Conservation (phyloP, 2,888 invertebrate species). For the Hypselothyrea guttata region DNA sequence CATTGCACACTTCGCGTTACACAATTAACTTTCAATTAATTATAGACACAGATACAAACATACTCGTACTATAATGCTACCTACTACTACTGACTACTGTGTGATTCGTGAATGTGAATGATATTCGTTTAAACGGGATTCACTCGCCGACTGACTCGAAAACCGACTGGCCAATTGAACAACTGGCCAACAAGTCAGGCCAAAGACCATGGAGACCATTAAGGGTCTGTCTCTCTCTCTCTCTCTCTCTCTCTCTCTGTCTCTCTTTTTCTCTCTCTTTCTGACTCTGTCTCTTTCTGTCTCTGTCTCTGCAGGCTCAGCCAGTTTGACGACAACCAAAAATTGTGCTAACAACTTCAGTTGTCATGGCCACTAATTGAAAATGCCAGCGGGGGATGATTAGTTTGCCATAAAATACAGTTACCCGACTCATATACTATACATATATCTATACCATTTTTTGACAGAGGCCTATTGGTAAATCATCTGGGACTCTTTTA, state of each 20-base stretch:
- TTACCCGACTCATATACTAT: constrained; percentile 1
- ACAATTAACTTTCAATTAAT: constrained; percentile 51
- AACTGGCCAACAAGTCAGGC: constrained; percentile 9
- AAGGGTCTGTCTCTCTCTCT: too few species aligned
- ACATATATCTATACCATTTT: not conserved
- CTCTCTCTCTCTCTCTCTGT: too few species aligned
- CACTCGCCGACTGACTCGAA: constrained; percentile 23
- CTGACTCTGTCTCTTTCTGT: too few species aligned
- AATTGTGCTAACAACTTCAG: constrained; percentile 42
- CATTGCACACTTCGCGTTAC: constrained; percentile 35
- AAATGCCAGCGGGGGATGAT: constrained; percentile 49
- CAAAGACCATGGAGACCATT: not conserved
- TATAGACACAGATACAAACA: constrained; percentile 13
- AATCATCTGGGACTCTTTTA: constrained; percentile 33
- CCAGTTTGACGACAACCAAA: constrained; percentile 9
- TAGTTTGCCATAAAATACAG: constrained; percentile 10
- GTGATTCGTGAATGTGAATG: not conserved
- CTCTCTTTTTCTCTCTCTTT: too few species aligned
- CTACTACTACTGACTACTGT: too few species aligned
- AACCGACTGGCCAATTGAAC: constrained; percentile 29
- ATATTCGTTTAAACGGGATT: not conserved
- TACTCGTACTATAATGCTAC: too few species aligned
- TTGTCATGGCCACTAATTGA: constrained; percentile 73
- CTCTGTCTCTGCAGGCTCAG: not conserved
- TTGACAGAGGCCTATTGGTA: constrained; percentile 8